Percentiles rank a stretch among this genome's conserved stretches.
Evolutionary conservation across 2,113 vertebrate genomes (phyloP).

Genomic region (Silurus meridionalis): DNA sequence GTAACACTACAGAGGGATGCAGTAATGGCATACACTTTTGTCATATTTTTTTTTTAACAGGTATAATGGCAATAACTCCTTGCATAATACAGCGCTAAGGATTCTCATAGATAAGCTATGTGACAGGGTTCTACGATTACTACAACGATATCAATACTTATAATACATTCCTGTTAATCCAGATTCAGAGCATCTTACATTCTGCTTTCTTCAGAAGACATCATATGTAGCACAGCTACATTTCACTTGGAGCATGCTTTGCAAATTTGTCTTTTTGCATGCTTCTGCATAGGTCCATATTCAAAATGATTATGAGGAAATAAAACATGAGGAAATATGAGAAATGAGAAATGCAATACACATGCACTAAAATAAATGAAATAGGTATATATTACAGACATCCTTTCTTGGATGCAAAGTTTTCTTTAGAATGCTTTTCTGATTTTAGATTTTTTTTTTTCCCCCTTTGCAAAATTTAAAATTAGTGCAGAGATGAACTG

Average conservation of each 20-base stretch:
- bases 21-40: not conserved
- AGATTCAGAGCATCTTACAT: conserved; percentile 36
- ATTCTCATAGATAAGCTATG: not conserved
- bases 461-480: not conserved
- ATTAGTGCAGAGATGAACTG: conserved; percentile 27
- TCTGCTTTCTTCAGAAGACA: conserved; percentile 12
- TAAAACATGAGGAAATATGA: too few relatives aligned
- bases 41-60: not conserved
- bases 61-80: not conserved
- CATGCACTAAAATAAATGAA: too few relatives aligned
- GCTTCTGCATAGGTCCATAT: not conserved
- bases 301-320: not conserved
- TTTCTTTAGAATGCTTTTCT: not conserved
- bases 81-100: not conserved
- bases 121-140: not conserved
- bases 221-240: conserved; percentile 39
- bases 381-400: too few relatives aligned
- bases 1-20: not conserved
- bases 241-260: not conserved
- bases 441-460: not conserved
- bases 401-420: not conserved
- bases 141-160: conserved; percentile 5
- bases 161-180: conserved; percentile 44
- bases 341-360: not conserved
- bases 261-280: not conserved